A percentile compares a stretch with the other conserved stretches of the same genome.
Conservation (phyloP, 2,888 invertebrate genomes). For the Leuctra nigra region DNA sequence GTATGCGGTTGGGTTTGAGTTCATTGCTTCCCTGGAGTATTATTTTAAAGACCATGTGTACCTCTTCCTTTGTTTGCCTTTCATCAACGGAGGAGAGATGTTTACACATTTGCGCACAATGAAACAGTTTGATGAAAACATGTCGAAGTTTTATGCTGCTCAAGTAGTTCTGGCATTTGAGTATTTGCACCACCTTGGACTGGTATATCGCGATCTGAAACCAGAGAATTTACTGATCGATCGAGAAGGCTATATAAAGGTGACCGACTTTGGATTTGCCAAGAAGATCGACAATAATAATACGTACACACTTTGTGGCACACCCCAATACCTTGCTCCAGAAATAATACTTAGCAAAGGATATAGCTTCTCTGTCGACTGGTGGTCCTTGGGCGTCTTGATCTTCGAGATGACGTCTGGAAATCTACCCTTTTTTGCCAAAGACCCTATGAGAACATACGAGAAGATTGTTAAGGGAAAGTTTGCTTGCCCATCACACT, state of each 20-base stretch:
- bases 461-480: constrained; percentile 89
- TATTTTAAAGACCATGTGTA: constrained; percentile 1
- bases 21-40: neutral
- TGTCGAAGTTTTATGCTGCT: constrained; percentile 82
- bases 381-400: constrained; percentile 92
- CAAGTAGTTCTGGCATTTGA: constrained; percentile 88
- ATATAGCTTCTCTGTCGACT: constrained; percentile 89
- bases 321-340: constrained; percentile 52
- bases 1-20: constrained; percentile 2
- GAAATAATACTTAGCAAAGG: constrained; percentile 75
- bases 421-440: constrained; percentile 89
- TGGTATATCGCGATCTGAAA: constrained; percentile 87
- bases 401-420: constrained; percentile 89
- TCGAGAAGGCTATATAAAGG: constrained; percentile 68
- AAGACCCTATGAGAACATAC: constrained; percentile 90
- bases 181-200: constrained; percentile 79
- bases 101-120: constrained; percentile 11
- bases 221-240: constrained; percentile 88
- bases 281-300: constrained; percentile 60
- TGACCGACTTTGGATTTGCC: constrained; percentile 94
- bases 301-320: constrained; percentile 51
- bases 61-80: constrained; percentile 9
- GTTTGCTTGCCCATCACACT: constrained; percentile 78
- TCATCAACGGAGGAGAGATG: constrained; percentile 8
- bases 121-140: constrained; percentile 60